A percentile compares a stretch with the other conserved stretches of the same genome.
These are phyloP conservation scores for Acanthurus tractus DNA, from an alignment of 2,797 vertebrate genomes.

Conservation along the genomic window DNA sequence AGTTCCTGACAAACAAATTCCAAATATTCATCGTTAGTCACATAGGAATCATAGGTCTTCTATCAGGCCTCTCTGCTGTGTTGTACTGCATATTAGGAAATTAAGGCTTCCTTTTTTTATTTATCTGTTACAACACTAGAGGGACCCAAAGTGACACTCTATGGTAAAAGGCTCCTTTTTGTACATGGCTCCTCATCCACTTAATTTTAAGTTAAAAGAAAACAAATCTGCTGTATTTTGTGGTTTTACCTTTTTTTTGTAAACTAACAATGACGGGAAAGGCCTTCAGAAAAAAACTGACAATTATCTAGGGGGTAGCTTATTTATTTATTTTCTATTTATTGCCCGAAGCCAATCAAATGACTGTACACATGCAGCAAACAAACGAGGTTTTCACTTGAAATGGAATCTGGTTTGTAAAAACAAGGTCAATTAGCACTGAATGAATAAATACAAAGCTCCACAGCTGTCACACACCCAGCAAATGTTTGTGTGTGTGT, in stretches of 20 bases:
- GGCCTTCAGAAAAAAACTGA: neutral
- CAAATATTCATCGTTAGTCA: neutral
- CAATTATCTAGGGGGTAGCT: neutral
- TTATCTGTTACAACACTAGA: conserved; percentile 68
- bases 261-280: neutral
- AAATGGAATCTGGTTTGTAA: conserved; percentile 23
- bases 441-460: conserved; percentile 67
- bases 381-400: conserved; percentile 29
- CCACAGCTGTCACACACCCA: conserved; percentile 54
- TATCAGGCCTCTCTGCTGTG: neutral
- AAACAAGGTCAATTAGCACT: conserved; percentile 70
- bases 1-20: neutral
- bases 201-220: neutral
- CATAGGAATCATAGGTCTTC: neutral
- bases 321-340: conserved; percentile 1
- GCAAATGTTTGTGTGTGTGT: conserved; percentile 6
- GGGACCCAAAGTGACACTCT: conserved; percentile 69
- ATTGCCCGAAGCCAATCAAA: conserved; percentile 32
- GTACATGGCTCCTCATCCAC: conserved; percentile 4
- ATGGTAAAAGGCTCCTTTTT: conserved; percentile 13
- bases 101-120: conserved; percentile 12
- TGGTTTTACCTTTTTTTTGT: neutral
- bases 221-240: conserved; percentile 18
- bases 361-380: conserved; percentile 13
- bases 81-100: neutral